Evolutionary conservation across 2,797 vertebrate species (phyloP).

Genomic region (Neostethus bicornis): DNA sequence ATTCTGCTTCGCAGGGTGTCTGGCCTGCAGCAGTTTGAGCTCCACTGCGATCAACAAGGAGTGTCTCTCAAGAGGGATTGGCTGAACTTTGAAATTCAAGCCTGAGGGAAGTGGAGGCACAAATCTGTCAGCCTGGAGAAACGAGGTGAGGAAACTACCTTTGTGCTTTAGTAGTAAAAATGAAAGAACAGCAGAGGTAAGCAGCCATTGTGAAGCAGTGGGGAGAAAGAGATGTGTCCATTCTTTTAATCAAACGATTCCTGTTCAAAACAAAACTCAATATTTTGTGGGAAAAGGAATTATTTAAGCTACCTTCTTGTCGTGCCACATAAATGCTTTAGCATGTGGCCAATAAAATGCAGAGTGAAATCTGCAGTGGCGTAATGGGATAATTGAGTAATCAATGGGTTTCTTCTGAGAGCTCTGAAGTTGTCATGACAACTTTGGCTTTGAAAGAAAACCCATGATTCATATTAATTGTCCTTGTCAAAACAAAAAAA

Average conservation of each 20-base stretch:
- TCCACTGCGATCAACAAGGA: constrained; percentile 9
- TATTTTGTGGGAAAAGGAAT: neutral
- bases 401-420: neutral
- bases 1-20: neutral
- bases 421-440: neutral
- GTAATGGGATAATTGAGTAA: neutral
- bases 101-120: constrained; percentile 5
- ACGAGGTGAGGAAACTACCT: constrained; percentile 6
- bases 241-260: neutral
- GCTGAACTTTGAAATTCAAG: constrained; percentile 21
- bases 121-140: constrained; percentile 18
- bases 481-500: neutral
- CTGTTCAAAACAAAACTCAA: neutral
- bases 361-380: neutral
- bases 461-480: neutral
- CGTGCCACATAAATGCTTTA: neutral
- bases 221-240: neutral
- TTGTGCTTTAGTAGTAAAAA: constrained; percentile 7
- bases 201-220: neutral
- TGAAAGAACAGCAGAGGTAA: neutral
- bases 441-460: neutral
- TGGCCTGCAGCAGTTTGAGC: constrained; percentile 6
- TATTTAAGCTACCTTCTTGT: neutral
- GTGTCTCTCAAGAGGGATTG: constrained; percentile 7
- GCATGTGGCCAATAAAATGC: neutral